These are phyloP conservation scores for Drosophila prosaltans DNA, from an alignment of 1,140 invertebrate species.

Conservation along the genomic window DNA sequence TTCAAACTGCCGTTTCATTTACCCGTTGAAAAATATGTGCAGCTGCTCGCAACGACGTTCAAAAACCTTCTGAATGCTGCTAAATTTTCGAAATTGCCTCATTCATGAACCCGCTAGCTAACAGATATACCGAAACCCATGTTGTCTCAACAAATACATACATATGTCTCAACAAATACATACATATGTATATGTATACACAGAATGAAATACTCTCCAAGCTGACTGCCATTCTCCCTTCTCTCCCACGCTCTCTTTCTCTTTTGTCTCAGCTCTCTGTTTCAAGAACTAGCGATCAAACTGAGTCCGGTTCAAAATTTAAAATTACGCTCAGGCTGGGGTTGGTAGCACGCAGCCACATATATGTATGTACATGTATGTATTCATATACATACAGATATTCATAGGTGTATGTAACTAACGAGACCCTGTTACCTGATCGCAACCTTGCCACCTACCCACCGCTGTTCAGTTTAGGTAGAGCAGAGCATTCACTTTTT, in stretches of 20 bases:
- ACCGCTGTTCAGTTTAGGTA: not conserved
- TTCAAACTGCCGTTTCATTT: constrained; percentile 43
- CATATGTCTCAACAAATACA: constrained; percentile 13
- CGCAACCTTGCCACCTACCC: constrained; percentile 10
- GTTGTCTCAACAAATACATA: constrained; percentile 16
- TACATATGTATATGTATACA: constrained; percentile 5
- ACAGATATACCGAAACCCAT: constrained; percentile 16
- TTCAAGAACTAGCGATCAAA: constrained; percentile 60
- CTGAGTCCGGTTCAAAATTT: constrained; percentile 59
- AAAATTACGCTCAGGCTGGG: constrained; percentile 55
- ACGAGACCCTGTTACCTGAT: constrained; percentile 10
- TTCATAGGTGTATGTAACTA: constrained; percentile 12
- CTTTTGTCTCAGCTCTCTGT: not conserved
- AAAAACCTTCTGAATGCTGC: constrained; percentile 69
- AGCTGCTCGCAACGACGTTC: constrained; percentile 79
- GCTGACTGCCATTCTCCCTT: not conserved
- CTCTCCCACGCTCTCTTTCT: constrained; percentile 8
- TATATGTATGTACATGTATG: too few relatives aligned
- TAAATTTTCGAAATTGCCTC: constrained; percentile 11
- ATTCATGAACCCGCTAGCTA: not conserved
- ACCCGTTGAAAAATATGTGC: constrained; percentile 72
- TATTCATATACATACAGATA: too few relatives aligned
- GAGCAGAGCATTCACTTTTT: constrained; percentile 5
- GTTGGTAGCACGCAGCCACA: constrained; percentile 18
- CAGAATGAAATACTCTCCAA: constrained; percentile 22